Evolutionary conservation across 2,113 vertebrate species (phyloP).

Genomic region (Pelvicachromis taeniatus): DNA sequence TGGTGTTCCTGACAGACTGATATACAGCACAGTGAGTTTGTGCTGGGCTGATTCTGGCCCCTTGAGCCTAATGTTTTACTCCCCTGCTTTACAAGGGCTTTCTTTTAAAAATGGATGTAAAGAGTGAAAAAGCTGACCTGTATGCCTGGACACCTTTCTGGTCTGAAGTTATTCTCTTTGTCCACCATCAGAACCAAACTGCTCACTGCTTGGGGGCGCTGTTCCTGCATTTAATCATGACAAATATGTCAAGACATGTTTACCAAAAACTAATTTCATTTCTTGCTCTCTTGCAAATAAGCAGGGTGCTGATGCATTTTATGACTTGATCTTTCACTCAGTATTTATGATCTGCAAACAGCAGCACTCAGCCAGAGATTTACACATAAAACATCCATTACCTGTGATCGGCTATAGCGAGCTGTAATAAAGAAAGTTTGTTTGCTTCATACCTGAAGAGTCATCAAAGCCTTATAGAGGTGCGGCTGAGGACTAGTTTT

Average conservation of each 20-base stretch:
- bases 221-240: slow-evolving; percentile 52
- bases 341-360: neutral
- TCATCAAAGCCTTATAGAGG: slow-evolving; percentile 78
- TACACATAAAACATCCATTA: neutral
- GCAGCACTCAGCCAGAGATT: neutral
- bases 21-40: too few relatives aligned
- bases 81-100: neutral
- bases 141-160: slow-evolving; percentile 72
- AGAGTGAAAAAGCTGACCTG: slow-evolving; percentile 70
- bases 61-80: neutral
- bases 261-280: neutral
- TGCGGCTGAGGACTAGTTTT: slow-evolving; percentile 62
- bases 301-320: neutral
- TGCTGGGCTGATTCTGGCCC: neutral
- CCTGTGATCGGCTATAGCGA: neutral
- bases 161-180: slow-evolving; percentile 69
- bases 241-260: neutral
- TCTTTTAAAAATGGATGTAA: neutral
- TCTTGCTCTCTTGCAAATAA: neutral
- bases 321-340: neutral
- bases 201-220: slow-evolving; percentile 61
- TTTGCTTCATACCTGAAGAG: slow-evolving; percentile 74
- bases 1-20: too few relatives aligned
- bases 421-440: neutral
- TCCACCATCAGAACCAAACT: slow-evolving; percentile 78